Evolutionary conservation across 2,888 invertebrate genomes (phyloP).

Genomic region (Gryllus longicercus): DNA sequence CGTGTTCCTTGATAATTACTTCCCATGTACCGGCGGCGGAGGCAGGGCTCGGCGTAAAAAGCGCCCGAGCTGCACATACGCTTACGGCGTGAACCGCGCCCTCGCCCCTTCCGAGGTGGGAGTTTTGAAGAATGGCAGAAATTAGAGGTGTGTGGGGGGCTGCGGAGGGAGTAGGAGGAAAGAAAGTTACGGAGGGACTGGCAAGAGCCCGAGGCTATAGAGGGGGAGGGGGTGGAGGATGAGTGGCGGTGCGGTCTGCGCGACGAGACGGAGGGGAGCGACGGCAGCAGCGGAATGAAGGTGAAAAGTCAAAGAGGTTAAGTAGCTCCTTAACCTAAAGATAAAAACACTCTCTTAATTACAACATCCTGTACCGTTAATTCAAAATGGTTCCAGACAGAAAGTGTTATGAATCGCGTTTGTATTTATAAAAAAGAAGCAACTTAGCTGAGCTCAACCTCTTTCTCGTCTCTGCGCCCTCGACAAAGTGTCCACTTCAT

Average conservation of each 20-base stretch:
- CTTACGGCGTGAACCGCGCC: background rate
- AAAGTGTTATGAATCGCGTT: constrained; percentile 17
- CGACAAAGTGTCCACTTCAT: constrained; percentile 9
- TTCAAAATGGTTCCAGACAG: constrained; percentile 1
- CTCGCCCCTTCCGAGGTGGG: background rate
- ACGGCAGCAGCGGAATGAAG: background rate
- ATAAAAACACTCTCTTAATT: constrained; percentile 17
- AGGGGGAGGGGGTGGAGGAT: background rate
- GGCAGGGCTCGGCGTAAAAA: background rate
- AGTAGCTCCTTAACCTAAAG: constrained; percentile 1
- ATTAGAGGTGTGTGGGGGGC: background rate
- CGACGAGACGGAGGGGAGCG: background rate
- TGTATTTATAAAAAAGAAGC: background rate
- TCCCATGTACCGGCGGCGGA: constrained; percentile 3
- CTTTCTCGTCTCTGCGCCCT: background rate
- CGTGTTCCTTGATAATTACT: background rate
- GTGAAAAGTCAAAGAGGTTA: constrained; percentile 17
- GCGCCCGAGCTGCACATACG: background rate
- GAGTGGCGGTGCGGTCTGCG: background rate
- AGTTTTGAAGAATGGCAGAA: constrained; percentile 10
- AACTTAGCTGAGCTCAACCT: background rate
- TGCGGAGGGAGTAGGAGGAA: background rate
- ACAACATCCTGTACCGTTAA: constrained; percentile 17
- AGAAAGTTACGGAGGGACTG: background rate
- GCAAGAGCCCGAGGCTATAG: background rate